Evolutionary conservation across 1,140 invertebrate species (phyloP), one percentile per base, ranked within the genome.

Genomic region (Drosophila fuyamai): DNA sequence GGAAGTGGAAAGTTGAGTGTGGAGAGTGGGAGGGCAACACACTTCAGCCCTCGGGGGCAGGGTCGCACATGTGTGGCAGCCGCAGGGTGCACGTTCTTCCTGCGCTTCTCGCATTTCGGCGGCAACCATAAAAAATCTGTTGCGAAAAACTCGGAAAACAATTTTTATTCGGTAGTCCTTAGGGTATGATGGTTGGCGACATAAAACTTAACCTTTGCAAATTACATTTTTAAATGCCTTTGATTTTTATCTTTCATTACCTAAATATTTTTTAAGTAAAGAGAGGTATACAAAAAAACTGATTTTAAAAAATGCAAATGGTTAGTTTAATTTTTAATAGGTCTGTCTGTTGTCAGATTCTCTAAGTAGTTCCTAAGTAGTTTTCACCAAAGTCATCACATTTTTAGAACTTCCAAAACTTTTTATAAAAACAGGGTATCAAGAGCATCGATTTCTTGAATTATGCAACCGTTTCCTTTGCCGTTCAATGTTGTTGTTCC

Each of bases 101-200:
- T 23, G 57, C 63, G 55, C 43, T 50, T 51, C 46, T 63, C 44
- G 46, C 65, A 65, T 68, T 65, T 68, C 60, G 60, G 38, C 57
- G 56, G 65, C 51, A 41, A 63, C 66, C 78, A 81, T 81, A 74
- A 81, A 81, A 81, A 81, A 81, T 62, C 56, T 66, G 75, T 61
- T 75, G 76, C 77, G 63, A 79, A 74, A 62, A 67, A 55, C 29
- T 40, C 23, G 67, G 29, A 70, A 71, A 57, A 47, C 35, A n/a
- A 48, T 38, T 46, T 66, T 66, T 58, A 62, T 13, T 10, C 27
- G 32, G 48, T 56, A 60, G 27, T 54, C 10, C 8, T 6, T 2
- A 10, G 18, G 18, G 13, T 53, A 14, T 36, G 13, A 47, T 18
- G 27, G 55, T 2, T 14, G 5, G 5, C 2, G 2, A 43, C 7